Percentiles rank a stretch among this genome's conserved stretches.
Evolutionary conservation across 2,113 vertebrate genomes (phyloP).

Genomic region (Sebastes fasciatus): DNA sequence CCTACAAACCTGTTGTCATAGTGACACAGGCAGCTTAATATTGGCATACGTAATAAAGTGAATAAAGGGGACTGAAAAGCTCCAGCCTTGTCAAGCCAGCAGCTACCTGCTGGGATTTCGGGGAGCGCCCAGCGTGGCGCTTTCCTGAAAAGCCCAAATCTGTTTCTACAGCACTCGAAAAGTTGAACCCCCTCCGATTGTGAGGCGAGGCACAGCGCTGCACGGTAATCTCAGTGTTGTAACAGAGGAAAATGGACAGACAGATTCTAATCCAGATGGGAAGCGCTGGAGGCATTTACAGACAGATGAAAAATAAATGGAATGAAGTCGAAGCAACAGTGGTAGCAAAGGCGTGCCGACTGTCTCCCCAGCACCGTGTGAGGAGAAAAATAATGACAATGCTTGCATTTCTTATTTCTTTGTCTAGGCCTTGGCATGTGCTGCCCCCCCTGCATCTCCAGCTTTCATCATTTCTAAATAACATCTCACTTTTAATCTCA

Average conservation of each 20-base stretch:
- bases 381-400: slow-evolving; percentile 28
- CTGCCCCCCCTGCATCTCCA: background rate
- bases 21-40: slow-evolving; percentile 15
- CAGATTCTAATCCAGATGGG: slow-evolving; percentile 50
- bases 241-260: slow-evolving; percentile 46
- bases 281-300: slow-evolving; percentile 48
- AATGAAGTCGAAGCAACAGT: slow-evolving; percentile 53
- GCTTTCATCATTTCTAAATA: slow-evolving; percentile 46
- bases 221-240: slow-evolving; percentile 53
- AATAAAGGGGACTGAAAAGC: slow-evolving; percentile 15
- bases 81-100: slow-evolving; percentile 34
- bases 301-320: slow-evolving; percentile 53
- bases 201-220: slow-evolving; percentile 37
- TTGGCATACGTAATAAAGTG: slow-evolving; percentile 9
- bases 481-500: slow-evolving; percentile 46
- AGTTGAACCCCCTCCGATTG: slow-evolving; percentile 38
- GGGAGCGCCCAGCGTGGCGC: slow-evolving; percentile 31
- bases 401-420: slow-evolving; percentile 31
- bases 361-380: slow-evolving; percentile 10
- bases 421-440: background rate
- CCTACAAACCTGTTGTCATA: background rate
- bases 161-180: slow-evolving; percentile 41
- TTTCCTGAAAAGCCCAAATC: slow-evolving; percentile 51
- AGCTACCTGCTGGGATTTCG: slow-evolving; percentile 53
- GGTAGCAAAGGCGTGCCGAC: slow-evolving; percentile 2